Evolutionary conservation across 2,888 invertebrate species (phyloP).

Genomic region (Acrocyrtus sp.): DNA sequence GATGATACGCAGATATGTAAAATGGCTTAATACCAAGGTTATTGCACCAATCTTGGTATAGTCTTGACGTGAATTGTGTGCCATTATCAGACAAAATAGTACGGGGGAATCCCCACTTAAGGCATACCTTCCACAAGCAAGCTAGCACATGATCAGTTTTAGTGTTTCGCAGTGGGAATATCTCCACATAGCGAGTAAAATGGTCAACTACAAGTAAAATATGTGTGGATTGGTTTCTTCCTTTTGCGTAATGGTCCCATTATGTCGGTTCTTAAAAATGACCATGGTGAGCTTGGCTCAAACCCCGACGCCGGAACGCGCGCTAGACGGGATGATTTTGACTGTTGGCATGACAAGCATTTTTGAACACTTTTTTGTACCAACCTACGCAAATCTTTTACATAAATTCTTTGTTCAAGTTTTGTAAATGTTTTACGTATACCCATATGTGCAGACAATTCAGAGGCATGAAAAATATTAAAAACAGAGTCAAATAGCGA

Average conservation of each 20-base stretch:
- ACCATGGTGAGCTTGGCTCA: conserved; percentile 24
- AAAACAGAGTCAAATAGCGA: not conserved
- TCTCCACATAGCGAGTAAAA: conserved; percentile 27
- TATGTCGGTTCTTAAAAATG: conserved; percentile 20
- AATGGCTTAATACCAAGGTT: conserved; percentile 18
- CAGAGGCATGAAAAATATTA: conserved; percentile 17
- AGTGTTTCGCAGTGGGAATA: conserved; percentile 21
- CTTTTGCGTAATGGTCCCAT: conserved; percentile 42
- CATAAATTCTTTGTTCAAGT: conserved; percentile 29
- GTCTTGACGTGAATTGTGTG: conserved; percentile 23
- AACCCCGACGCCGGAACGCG: conserved; percentile 15
- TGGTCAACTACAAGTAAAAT: conserved; percentile 34
- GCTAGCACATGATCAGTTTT: conserved; percentile 14
- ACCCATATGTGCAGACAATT: conserved; percentile 26
- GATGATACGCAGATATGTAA: conserved; percentile 35
- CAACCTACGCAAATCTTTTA: conserved; percentile 10
- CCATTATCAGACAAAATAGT: conserved; percentile 37
- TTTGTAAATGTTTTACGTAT: conserved; percentile 30
- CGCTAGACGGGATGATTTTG: conserved; percentile 18
- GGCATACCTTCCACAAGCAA: conserved; percentile 12
- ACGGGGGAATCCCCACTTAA: conserved; percentile 11
- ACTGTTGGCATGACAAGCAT: conserved; percentile 18
- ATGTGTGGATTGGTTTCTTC: conserved; percentile 7
- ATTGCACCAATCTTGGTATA: conserved; percentile 23
- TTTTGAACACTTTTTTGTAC: conserved; percentile 17